Evolutionary conservation across 1,140 invertebrate species (phyloP).

Genomic region (Drosophila ambigua): DNA sequence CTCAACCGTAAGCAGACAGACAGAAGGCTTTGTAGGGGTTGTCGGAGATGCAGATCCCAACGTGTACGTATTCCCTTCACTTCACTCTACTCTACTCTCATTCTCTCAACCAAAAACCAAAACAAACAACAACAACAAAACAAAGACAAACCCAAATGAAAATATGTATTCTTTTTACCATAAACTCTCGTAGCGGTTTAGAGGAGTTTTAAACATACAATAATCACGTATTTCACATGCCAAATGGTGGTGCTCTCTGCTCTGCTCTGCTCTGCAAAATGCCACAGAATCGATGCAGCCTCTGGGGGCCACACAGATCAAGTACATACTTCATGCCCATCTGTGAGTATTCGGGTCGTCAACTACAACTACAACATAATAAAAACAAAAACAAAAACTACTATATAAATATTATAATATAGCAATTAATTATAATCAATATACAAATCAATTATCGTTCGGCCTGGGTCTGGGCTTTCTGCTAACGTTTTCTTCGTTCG

Average conservation of each 20-base stretch:
- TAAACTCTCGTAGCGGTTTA: constrained; percentile 51
- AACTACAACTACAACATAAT: constrained; percentile 28
- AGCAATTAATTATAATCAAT: constrained; percentile 27
- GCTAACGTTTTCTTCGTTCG: constrained; percentile 38
- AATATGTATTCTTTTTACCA: constrained; percentile 21
- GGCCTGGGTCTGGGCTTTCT: constrained; percentile 16
- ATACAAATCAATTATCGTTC: constrained; percentile 16
- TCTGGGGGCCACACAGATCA: constrained; percentile 38
- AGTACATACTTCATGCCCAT: constrained; percentile 30
- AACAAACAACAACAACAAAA: constrained; percentile 17
- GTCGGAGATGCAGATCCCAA: constrained; percentile 56
- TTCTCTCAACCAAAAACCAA: constrained; percentile 27
- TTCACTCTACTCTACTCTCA: constrained; percentile 16
- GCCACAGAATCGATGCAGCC: constrained; percentile 21
- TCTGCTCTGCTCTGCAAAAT: not conserved
- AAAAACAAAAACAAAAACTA: constrained; percentile 17
- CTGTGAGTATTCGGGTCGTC: constrained; percentile 69
- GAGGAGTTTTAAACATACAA: constrained; percentile 10
- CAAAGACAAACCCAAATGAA: constrained; percentile 29
- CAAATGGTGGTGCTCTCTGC: constrained; percentile 7
- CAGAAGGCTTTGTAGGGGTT: constrained; percentile 41
- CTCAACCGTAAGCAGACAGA: constrained; percentile 12
- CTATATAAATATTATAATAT: constrained; percentile 1
- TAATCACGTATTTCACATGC: constrained; percentile 31
- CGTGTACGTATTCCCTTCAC: constrained; percentile 57